phyloP scores from a whole-genome alignment of 2,888 invertebrate species.

The Agriopis leucophaearia region DNA sequence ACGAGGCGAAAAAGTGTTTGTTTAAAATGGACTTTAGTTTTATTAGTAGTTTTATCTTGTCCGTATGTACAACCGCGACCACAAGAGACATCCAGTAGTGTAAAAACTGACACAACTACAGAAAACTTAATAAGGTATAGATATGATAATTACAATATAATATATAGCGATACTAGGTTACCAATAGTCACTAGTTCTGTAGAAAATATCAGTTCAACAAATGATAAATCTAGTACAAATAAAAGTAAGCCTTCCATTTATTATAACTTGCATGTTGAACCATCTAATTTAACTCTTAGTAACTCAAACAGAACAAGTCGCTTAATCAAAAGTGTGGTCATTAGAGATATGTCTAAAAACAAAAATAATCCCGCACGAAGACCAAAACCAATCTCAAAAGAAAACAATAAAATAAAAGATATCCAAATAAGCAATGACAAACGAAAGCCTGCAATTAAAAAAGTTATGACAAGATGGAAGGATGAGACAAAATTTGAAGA shows the following conservation, averaged over 20 bases:
- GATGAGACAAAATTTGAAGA: slow-evolving; percentile 79
- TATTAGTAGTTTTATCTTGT: slow-evolving; percentile 72
- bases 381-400: slow-evolving; percentile 39
- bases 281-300: neutral
- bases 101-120: slow-evolving; percentile 63
- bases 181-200: slow-evolving; percentile 58
- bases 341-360: slow-evolving; percentile 47
- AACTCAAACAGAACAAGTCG: slow-evolving; percentile 49
- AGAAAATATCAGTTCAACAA: slow-evolving; percentile 41
- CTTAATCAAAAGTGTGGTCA: slow-evolving; percentile 44
- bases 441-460: slow-evolving; percentile 72
- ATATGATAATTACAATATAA: slow-evolving; percentile 58
- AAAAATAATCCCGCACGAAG: slow-evolving; percentile 39
- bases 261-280: neutral
- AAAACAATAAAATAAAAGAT: slow-evolving; percentile 32
- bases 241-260: neutral
- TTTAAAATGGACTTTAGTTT: slow-evolving; percentile 79
- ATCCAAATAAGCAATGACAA: slow-evolving; percentile 42
- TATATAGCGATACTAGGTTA: slow-evolving; percentile 50
- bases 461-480: slow-evolving; percentile 84
- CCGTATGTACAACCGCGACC: slow-evolving; percentile 73
- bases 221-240: slow-evolving; percentile 5
- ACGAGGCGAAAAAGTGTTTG: slow-evolving; percentile 77
- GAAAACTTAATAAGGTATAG: slow-evolving; percentile 77
- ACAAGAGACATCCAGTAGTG: slow-evolving; percentile 62